Base-by-base conservation (phyloP, 2,888 invertebrate genomes). In the Drosophila mayaguana region DNA sequence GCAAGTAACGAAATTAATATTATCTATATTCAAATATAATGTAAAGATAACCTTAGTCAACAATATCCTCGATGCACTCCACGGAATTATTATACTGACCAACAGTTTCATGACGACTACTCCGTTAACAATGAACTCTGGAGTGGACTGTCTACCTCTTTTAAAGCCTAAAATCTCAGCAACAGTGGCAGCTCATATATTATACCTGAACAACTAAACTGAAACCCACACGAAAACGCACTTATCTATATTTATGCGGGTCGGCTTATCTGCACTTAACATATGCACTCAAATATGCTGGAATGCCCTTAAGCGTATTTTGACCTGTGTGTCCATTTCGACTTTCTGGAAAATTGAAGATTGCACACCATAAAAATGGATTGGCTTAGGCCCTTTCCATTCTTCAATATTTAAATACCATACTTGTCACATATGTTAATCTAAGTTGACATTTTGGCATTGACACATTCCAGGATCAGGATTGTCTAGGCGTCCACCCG, bases 1-100 rank as follows among this genome's bases (percentile, higher is more conserved):
- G 65, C 63, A 22, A 80, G 68, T 7, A 83, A 18, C 14, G 67
- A 61, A 28, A 75, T 68, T 7, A 83, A 22, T 11, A 85, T 50
- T 14, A 82, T 59, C 85, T 83, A 12, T n/a, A 2, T 4, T 16
- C 2, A 11, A 32, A 36, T 36, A 12, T 11, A 25, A 38, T 20
- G 14, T 12, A 14, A 25, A 20, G 9, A 45, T 18, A 48, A 28
- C 20, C 16, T 16, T 28, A 20, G 4, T 9, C 14, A 32, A 6
- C 7, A 32, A 32, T 18, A 48, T 28, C 18, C 18, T 28, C 11
- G 1, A 12, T 6, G 12, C 0, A 9, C 3, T n/a, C 6, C 0
- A n/a, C 32, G 12, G 2, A 12, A 25, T n/a, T 5, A 28, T 11
- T 34, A 40, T n/a, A 72, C 78, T 77, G 43, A 78, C 81, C 55